These are phyloP conservation scores for Rhincodon typus DNA, from an alignment of 2,797 vertebrate genomes.

Conservation along the genomic window DNA sequence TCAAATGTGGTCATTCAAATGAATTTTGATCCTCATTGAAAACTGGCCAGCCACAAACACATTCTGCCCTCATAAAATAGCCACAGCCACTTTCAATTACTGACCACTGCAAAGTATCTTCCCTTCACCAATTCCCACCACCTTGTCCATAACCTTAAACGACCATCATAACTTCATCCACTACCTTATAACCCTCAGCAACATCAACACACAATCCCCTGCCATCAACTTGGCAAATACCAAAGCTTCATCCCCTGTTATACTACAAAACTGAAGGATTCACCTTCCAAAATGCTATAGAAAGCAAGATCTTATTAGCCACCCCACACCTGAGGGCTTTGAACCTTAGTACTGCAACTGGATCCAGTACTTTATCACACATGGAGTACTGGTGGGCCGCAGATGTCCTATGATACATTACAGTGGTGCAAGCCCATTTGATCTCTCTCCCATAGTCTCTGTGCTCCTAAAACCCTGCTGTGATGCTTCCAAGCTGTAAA, in stretches of 20 bases:
- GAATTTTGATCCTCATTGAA: not conserved
- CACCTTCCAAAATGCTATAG: not conserved
- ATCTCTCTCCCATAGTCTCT: not conserved
- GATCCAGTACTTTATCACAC: not conserved
- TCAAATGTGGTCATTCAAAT: not conserved
- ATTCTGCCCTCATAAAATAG: too few species aligned
- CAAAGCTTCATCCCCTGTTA: too few species aligned
- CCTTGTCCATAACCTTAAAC: too few species aligned
- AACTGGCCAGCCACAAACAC: not conserved
- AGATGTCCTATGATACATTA: not conserved
- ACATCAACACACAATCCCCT: not conserved
- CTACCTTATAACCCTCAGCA: too few species aligned
- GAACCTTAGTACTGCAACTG: not conserved
- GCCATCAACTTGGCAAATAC: not conserved
- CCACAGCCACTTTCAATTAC: too few species aligned
- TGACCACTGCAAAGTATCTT: too few species aligned
- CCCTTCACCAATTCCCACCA: too few species aligned
- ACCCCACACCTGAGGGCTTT: not conserved
- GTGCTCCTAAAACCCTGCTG: not conserved
- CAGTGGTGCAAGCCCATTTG: not conserved
- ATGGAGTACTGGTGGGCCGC: not conserved
- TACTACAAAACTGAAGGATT: not conserved
- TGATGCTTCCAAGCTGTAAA: not conserved
- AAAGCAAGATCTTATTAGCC: not conserved
- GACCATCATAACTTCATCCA: too few species aligned